Evolutionary conservation across 1,140 invertebrate species (phyloP), one percentile per base, ranked within the genome.

Genomic region (Drosophila burlai): DNA sequence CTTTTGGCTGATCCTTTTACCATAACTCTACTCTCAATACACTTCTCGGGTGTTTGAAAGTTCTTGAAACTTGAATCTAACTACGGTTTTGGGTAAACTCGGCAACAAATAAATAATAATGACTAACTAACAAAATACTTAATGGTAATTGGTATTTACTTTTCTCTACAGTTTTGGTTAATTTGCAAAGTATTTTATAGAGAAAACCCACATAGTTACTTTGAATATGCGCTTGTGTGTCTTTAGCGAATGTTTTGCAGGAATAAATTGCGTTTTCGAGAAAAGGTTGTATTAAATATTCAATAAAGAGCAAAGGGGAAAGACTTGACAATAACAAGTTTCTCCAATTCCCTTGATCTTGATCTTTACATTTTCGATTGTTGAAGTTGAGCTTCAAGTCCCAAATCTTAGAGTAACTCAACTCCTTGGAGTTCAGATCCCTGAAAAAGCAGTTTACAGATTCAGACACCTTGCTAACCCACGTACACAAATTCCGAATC

Each of bases 171-270:
- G 57, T 71, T 83, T 87, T 87, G 83, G 83, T 87, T 87, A 89
- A 64, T 78, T 74, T 89, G 84, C 84, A 87, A 87, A 87, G 82
- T 89, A 64, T 60, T 38, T 61, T 62, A 43, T 72, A 40, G 31
- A 38, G 11, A 54, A 15, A n/a, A 55, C 55, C 46, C 50, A 42
- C 40, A 43, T 42, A 43, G 63, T 66, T 54, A 47, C 46, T 54
- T 50, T 63, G 65, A 49, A 72, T 81, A 81, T 85, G 82, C 81
- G 79, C 82, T 85, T 90, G 81, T 91, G 85, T 91, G 86, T 90
- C 64, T 84, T 83, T 85, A 66, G 42, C 62, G 79, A 90, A 85
- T 74, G 61, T 82, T 90, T 85, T 87, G 81, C 81, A 81, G 69
- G 54, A 76, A 71, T 68, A 54, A 55, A 49, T 58, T 31, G 69